Evolutionary conservation across 2,113 vertebrate genomes (phyloP), one percentile per base, ranked within the genome.

Genomic region (Anarhynchus alexandrinus): DNA sequence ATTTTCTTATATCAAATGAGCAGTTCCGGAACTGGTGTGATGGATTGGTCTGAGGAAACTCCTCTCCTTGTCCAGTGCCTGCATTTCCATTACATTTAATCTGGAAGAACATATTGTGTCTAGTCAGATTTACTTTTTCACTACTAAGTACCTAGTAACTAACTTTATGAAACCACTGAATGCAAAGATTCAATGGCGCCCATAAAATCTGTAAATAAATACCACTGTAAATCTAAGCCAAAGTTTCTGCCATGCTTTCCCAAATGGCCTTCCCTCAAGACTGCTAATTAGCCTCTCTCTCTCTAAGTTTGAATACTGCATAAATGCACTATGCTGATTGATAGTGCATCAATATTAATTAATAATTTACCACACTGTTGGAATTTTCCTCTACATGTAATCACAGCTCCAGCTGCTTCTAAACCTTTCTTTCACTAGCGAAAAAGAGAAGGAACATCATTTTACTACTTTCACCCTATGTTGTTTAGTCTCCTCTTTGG

Each of bases 351-450:
- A 52, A 97, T 97, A 97, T 94, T 92, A 92, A 97, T 98, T 96
- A 96, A 98, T 98, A 98, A 98, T 98, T 98, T 94, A 98, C 67
- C 70, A 62, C 84, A 66, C 55, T 91, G 80, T 90, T 96, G 92
- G 95, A 97, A 77, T 96, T 96, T 97, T 97, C 90, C 59, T 80
- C 69, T 88, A 71, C n/a, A 21, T 95, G 93, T 97, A 97, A 97
- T 97, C 97, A 97, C 96, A 97, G 90, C 88, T 96, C 81, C 84
- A 95, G 80, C 52, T 95, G 67, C 76, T 84, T 92, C 74, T 94
- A 92, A 96, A 90, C 80, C 45, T 45, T 88, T 36, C 45, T 70
- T 57, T 47, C 69, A 76, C 49, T 79, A 86, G 72, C 8, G 57
- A 72, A 85, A 38, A 69, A 55, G 36, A 86, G 36, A 11, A 73